Base-by-base conservation (phyloP, 2,113 vertebrate genomes). In the Syrmaticus mikado region DNA sequence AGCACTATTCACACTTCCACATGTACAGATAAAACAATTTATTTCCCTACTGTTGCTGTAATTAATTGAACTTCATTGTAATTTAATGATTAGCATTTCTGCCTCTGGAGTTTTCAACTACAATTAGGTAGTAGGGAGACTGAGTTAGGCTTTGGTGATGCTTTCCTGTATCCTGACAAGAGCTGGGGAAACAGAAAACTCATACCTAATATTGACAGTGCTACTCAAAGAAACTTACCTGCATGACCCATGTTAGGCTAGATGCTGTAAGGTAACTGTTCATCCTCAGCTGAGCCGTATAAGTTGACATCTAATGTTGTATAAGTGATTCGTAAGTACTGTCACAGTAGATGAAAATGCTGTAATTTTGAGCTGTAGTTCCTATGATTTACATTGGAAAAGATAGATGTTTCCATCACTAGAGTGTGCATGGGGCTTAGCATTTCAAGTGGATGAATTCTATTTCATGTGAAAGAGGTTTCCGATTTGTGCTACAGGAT, bases 21-120 rank as follows among this genome's bases (percentile, higher is more conserved):
- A 3, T 19, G 50, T 77, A 91, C 76, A 57, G 58, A 68, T 77
- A 50, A 78, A 94, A 92, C 58, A 68, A 0, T 78, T 90, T 78
- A 4, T 93, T 85, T 92, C 68, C 61, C 73, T 84, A 83, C 88
- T 83, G 83, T 93, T 93, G 36, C 57, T 86, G 57, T 86, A 94
- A 93, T 90, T 85, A 85, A 88, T 95, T 88, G 65, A 92, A 88
- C 80, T 77, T 91, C 36, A 14, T 53, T 85, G 76, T 77, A 86
- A 93, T 93, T 92, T 80, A 57, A 61, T 75, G 88, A 81, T 96
- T 88, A 93, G 79, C 41, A 11, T 86, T 92, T 57, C 88, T 72
- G 71, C 71, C 57, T 87, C 93, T 79, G 82, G 85, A 68, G 46
- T 82, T 92, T 89, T 61, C 68, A 75, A 65, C 57, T 83, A 7